Evolutionary conservation across 2,113 vertebrate genomes (phyloP), one percentile per base, ranked within the genome.

Genomic region (Tiliqua scincoides): DNA sequence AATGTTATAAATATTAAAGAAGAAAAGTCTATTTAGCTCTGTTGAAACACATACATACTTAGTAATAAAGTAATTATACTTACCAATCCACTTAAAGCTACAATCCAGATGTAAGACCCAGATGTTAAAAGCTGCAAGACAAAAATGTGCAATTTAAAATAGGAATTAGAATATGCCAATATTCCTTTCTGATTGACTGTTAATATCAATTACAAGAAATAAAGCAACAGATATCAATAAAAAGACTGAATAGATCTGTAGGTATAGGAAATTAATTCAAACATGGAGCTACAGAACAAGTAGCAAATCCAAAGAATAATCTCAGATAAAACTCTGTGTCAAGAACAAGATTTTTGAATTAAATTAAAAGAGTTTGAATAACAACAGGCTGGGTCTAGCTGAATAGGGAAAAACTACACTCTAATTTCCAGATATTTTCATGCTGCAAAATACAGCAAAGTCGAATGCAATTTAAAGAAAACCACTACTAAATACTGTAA

Each of bases 21-120:
- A 57, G 37, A 72, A 72, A 72, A 12, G 86, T 0, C 0, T 70
- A 86, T 78, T 1, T 40, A 25, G 61, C 7, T 25, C 73, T 4
- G 85, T 73, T 65, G 88, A 65, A 77, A 6, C 4, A 48, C 21
- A 89, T 84, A 54, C 0, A 83, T 84, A 89, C 90, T 88, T 68
- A n/a, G n/a, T n/a, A n/a, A 21, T 40, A 37, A 77, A 93, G 88
- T 79, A 89, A 71, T 70, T n/a, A 91, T 79, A 97, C 98, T 98
- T 96, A 99, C 99, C 97, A 99, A 91, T 91, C 99, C 99, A 96
- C 98, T 99, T 94, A 99, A 95, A 87, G 98, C 98, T 94, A 99
- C 95, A 91, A 99, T 97, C 98, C 98, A 98, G 97, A 98, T 99
- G 92, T 98, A 98, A 86, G 97, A 95, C 90, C 98, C 97, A 90